Conservation (phyloP, 2,797 vertebrate species). For the Propithecus deckenii region DNA sequence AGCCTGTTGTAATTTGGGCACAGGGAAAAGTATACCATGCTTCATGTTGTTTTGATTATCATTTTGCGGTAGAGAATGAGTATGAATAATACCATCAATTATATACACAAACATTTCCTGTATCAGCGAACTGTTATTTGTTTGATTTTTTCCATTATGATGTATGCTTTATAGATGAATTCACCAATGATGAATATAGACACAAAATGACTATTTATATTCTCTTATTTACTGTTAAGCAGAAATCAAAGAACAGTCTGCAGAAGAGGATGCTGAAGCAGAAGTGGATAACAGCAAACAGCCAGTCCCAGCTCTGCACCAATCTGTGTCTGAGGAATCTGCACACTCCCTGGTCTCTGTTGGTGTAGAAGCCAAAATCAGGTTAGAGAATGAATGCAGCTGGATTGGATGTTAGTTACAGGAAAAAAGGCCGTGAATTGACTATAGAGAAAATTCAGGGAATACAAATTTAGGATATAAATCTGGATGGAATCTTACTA, state of each 20-base stretch:
- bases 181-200: neutral
- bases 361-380: conserved; percentile 93
- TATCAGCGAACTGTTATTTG: neutral
- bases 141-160: neutral
- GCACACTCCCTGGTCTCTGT: conserved; percentile 88
- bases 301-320: conserved; percentile 88
- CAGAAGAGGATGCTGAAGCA: conserved; percentile 85
- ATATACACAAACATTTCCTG: neutral
- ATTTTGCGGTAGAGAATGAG: neutral
- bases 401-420: neutral
- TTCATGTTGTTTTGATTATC: neutral
- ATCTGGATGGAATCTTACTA: neutral
- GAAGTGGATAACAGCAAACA: conserved; percentile 84
- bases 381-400: conserved; percentile 85
- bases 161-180: neutral
- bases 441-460: neutral
- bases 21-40: neutral
- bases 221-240: conserved; percentile 64
- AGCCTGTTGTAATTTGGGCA: neutral
- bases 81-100: neutral
- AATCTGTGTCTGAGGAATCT: conserved; percentile 89
- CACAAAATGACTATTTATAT: neutral
- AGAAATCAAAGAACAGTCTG: conserved; percentile 92
- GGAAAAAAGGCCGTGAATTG: neutral
- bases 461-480: rapidly evolving